Conservation (phyloP, 2,797 vertebrate genomes). For the Sebastiscus albofasciatus region DNA sequence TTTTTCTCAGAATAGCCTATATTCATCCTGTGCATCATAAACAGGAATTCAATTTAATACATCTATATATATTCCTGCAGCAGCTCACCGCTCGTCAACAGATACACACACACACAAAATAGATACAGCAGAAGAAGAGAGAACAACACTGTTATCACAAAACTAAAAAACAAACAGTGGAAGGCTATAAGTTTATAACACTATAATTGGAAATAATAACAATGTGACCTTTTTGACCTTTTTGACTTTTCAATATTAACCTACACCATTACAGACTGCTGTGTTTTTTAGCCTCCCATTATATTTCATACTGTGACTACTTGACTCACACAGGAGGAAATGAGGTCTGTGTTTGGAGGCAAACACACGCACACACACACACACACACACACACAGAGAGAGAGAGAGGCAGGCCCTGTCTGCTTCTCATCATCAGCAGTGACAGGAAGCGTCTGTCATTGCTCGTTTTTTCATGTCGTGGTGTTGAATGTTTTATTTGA, state of each 20-base stretch:
- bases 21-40: too few relatives aligned
- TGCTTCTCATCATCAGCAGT: slow-evolving; percentile 48
- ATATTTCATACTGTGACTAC: background rate
- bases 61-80: too few relatives aligned
- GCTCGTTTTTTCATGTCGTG: background rate
- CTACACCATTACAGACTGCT: background rate
- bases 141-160: background rate
- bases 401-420: background rate
- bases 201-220: background rate
- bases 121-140: background rate
- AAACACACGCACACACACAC: background rate
- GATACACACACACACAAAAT: too few relatives aligned
- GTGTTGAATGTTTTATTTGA: slow-evolving; percentile 22
- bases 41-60: too few relatives aligned
- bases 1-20: too few relatives aligned
- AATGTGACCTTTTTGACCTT: background rate
- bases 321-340: slow-evolving; percentile 36
- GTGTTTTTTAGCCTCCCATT: background rate
- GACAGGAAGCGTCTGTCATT: slow-evolving; percentile 60
- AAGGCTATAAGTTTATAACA: background rate
- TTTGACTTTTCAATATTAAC: background rate
- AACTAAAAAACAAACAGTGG: background rate
- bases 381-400: background rate
- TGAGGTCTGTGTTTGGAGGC: slow-evolving; percentile 1
- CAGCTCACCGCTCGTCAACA: too few relatives aligned